These are phyloP conservation scores for Musca domestica DNA, from an alignment of 1,140 invertebrate genomes.

Conservation along the genomic window DNA sequence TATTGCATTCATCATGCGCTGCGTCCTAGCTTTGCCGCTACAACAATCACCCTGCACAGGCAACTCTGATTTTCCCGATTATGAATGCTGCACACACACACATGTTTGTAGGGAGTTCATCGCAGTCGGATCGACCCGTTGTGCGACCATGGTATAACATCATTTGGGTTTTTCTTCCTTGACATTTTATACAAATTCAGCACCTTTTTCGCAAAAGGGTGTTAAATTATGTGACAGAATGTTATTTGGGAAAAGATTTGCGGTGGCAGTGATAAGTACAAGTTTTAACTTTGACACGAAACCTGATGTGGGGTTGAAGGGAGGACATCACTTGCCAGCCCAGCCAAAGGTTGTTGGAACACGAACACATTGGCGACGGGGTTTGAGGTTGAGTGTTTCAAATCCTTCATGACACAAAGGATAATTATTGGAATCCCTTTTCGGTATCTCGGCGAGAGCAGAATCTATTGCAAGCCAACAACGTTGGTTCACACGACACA, in stretches of 20 bases:
- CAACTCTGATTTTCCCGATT: too few species aligned
- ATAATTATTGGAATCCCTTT: conserved; percentile 13
- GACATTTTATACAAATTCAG: conserved; percentile 7
- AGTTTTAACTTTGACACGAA: conserved; percentile 4
- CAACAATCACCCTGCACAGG: too few species aligned
- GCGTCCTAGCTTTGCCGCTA: neutral
- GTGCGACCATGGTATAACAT: too few species aligned
- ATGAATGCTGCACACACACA: too few species aligned
- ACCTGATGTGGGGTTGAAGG: too few species aligned
- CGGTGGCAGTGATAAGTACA: conserved; percentile 18
- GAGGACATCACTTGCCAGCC: too few species aligned
- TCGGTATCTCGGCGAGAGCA: too few species aligned
- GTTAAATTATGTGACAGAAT: conserved; percentile 22
- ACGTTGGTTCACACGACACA: too few species aligned
- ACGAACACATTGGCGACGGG: neutral
- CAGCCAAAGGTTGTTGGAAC: too few species aligned
- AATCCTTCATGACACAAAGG: conserved; percentile 18
- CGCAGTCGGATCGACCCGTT: too few species aligned
- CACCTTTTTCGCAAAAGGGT: conserved; percentile 12
- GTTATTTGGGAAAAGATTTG: conserved; percentile 17
- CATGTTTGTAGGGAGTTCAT: too few species aligned
- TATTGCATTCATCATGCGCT: neutral
- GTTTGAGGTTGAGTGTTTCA: conserved; percentile 9
- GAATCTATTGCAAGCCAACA: too few species aligned
- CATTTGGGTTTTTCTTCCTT: neutral